Conservation (phyloP, 2,113 vertebrate species). For the Zapornia atra region DNA sequence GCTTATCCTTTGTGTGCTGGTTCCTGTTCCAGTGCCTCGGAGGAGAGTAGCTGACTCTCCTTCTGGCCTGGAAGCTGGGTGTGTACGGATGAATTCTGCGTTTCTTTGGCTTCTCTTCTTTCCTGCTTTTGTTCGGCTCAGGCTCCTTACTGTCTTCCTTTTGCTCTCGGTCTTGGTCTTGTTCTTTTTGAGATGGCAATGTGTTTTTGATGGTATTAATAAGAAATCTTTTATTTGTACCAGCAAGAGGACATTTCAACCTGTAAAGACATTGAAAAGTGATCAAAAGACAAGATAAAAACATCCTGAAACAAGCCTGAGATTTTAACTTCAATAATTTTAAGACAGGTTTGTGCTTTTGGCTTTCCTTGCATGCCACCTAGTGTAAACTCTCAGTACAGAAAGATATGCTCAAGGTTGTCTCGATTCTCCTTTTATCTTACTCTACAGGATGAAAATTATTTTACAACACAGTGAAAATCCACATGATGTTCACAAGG, state of each 20-base stretch:
- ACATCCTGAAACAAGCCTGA: neutral
- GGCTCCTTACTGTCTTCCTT: conserved; percentile 70
- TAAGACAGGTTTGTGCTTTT: conserved; percentile 24
- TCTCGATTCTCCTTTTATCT: neutral
- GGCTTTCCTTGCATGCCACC: conserved; percentile 82
- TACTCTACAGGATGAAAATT: neutral
- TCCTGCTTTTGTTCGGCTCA: conserved; percentile 63
- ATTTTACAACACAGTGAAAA: neutral
- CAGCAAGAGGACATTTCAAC: conserved; percentile 94
- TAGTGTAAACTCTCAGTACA: conserved; percentile 80
- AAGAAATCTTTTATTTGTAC: conserved; percentile 95
- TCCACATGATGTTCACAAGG: neutral
- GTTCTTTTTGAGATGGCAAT: conserved; percentile 79
- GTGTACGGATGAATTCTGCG: conserved; percentile 73
- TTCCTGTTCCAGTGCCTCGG: conserved; percentile 59
- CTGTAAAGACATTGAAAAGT: conserved; percentile 72
- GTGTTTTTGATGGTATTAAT: conserved; percentile 94
- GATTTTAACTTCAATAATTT: neutral
- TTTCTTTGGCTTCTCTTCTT: conserved; percentile 75
- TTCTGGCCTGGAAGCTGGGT: conserved; percentile 63
- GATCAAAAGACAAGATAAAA: conserved; percentile 6
- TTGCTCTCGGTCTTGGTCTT: conserved; percentile 71
- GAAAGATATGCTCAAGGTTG: conserved; percentile 1
- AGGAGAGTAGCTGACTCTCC: conserved; percentile 68
- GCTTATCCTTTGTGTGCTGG: conserved; percentile 70